Base-by-base conservation (phyloP, 2,888 invertebrate species). In the Argyresthia albistria region DNA sequence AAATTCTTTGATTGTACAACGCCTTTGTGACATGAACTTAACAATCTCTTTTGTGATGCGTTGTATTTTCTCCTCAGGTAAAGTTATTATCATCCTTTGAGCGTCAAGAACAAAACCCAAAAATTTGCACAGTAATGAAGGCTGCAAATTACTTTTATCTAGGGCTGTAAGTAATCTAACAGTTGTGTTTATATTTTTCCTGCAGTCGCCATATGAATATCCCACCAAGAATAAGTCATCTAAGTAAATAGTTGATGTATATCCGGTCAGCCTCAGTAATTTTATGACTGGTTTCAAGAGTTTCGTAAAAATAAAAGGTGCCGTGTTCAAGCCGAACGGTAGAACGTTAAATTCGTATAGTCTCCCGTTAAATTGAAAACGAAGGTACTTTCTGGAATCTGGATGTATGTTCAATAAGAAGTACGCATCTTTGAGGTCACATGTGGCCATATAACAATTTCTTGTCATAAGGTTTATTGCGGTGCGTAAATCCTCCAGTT, bases 301-400 rank as follows among this genome's bases (percentile, higher is more conserved):
- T 49, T 57, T 57, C 8, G 55, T 57, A 35, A 57, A 57, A 8
- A 55, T 50, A 14, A 16, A 54, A 4, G 55, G 57, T 4, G 57
- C 57, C 14, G 53, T 51, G 39, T 49, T 53, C 4, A 57, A 46
- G 6, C 55, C 57, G 39, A 55, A 55, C 12, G 57, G 56, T 11
- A 57, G 39, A 0, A 54, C 55, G 35, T 56, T 56, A 25, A 50
- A 50, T 43, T 50, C 50, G 14, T 50, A 50, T 43, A 43, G 1
- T 42, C 42, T 50, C 7, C 8, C 16, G 4, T 43, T 8, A 42
- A 15, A 14, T 50, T 37, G 9, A 15, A 46, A 46, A 8, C 46
- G 14, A 8, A 46, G n/a, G 9, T 16, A 46, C 11, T 46, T 16
- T 10, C 25, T 46, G 7, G 16, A 25, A 10, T 9, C 25, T 25